phyloP scores from a whole-genome alignment of 2,888 invertebrate genomes.

The Metopia argyrocephala region DNA sequence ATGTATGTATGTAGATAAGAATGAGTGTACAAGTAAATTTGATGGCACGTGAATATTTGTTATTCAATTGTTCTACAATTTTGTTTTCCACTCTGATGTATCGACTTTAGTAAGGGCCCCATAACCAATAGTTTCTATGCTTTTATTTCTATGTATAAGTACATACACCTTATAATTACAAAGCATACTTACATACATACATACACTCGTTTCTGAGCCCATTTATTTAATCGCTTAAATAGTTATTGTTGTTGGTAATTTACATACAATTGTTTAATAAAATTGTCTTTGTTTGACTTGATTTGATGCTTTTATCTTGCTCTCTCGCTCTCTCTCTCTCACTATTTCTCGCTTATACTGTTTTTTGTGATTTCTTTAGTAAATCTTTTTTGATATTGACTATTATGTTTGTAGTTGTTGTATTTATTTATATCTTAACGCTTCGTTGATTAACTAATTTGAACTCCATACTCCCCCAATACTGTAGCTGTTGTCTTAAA shows the following conservation, averaged over 20 bases:
- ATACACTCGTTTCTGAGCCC: neutral
- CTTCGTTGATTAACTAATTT: constrained; percentile 50
- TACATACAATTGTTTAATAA: constrained; percentile 56
- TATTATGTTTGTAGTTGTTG: constrained; percentile 41
- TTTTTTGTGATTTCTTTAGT: neutral
- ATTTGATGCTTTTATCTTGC: constrained; percentile 2
- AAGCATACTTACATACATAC: no score
- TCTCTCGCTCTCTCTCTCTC: no score
- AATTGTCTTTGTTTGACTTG: constrained; percentile 12
- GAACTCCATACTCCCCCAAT: neutral
- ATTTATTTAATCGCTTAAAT: neutral
- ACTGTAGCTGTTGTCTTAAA: constrained; percentile 16
- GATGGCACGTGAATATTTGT: constrained; percentile 49
- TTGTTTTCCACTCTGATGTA: neutral
- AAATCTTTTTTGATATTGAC: neutral
- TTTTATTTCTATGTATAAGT: neutral
- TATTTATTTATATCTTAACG: constrained; percentile 58
- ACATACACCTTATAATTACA: no score
- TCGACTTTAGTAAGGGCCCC: neutral
- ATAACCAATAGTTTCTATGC: neutral
- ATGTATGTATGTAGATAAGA: no score
- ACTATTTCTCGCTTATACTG: neutral
- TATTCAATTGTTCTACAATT: neutral
- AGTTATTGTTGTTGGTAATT: constrained; percentile 43
- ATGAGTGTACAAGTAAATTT: neutral